Conservation (phyloP, 2,797 vertebrate species). For the Chelmon rostratus region DNA sequence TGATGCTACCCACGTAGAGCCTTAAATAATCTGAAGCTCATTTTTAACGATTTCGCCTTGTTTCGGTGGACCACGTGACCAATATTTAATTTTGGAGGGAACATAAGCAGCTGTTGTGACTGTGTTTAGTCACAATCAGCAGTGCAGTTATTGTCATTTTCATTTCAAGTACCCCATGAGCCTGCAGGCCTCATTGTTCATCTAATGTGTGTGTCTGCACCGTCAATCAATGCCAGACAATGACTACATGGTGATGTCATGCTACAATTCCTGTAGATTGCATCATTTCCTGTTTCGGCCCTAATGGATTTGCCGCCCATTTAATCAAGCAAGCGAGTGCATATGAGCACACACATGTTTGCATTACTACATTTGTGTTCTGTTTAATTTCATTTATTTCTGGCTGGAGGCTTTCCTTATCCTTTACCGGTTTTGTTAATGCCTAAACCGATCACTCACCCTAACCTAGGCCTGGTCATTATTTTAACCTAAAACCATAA, state of each 20-base stretch:
- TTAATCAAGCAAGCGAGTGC: conserved; percentile 58
- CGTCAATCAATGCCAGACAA: conserved; percentile 63
- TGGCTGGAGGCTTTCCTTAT: neutral
- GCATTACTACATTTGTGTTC: neutral
- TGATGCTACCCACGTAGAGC: neutral
- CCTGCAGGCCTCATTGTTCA: conserved; percentile 35
- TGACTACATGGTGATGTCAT: conserved; percentile 72
- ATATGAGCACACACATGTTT: conserved; percentile 3
- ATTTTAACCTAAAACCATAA: neutral
- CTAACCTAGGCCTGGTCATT: neutral
- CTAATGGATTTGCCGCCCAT: conserved; percentile 58
- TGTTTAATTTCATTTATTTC: conserved; percentile 16
- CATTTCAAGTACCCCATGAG: neutral
- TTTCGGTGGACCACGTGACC: neutral
- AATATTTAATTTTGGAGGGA: neutral
- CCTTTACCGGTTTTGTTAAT: neutral
- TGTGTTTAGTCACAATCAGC: neutral
- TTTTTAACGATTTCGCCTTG: neutral
- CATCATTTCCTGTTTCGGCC: conserved; percentile 69
- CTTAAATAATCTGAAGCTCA: neutral
- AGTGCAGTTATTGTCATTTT: neutral
- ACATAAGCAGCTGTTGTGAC: neutral
- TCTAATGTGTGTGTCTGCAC: conserved; percentile 23
- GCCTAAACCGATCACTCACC: neutral
- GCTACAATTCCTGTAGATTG: conserved; percentile 64